phyloP scores from a whole-genome alignment of 1,140 invertebrate genomes.

The Agrypnia vestita region DNA sequence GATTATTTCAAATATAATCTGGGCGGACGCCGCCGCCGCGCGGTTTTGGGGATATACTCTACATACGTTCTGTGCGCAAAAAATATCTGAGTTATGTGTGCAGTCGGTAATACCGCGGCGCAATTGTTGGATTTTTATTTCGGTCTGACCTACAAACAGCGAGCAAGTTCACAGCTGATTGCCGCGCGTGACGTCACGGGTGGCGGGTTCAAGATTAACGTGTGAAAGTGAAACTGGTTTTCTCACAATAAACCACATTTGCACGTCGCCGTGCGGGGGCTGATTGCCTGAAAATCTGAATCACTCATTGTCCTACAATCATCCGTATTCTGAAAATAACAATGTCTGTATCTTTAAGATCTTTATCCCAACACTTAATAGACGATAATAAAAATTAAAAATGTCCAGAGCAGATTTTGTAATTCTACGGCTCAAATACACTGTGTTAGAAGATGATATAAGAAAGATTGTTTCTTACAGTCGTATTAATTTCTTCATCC shows the following conservation, averaged over 20 bases:
- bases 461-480: no score
- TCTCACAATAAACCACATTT: background rate
- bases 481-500: no score
- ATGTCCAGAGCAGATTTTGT: no score
- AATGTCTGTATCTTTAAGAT: no score
- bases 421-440: no score
- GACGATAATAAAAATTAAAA: no score
- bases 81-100: constrained; percentile 5
- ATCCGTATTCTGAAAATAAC: no score
- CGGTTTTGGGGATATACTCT: constrained; percentile 19
- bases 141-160: constrained; percentile 52
- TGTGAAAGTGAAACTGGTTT: constrained; percentile 10
- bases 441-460: no score
- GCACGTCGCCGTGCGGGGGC: no score
- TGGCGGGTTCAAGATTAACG: constrained; percentile 32
- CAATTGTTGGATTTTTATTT: constrained; percentile 42
- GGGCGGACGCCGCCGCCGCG: background rate
- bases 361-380: no score
- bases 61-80: background rate
- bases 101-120: constrained; percentile 26
- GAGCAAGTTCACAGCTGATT: constrained; percentile 51
- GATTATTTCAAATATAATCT: background rate
- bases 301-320: no score
- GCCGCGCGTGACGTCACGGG: constrained; percentile 35
- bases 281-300: no score